Evolutionary conservation across 2,797 vertebrate species (phyloP), one percentile per base, ranked within the genome.

Genomic region (Mus spretus): DNA sequence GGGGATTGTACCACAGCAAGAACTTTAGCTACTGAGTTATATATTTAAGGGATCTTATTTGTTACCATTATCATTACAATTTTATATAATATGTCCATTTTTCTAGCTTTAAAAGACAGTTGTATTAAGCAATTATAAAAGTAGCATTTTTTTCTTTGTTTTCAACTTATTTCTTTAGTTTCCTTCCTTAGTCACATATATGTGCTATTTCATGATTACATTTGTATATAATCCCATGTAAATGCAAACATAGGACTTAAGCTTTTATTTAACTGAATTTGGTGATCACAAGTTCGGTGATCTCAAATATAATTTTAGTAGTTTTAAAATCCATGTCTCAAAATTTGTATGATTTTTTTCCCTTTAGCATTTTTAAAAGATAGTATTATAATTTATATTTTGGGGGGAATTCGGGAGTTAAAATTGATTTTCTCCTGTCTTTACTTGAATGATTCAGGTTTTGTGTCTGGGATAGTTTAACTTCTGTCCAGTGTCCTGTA

Each of bases 401-500:
- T 50, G 0, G 10, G 28, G 57, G 22, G 14, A 8, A 20, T 40
- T 74, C 67, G 12, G 2, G 40, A 70, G 20, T 86, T 91, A 31
- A 55, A 78, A 82, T 78, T 91, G 6, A 50, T 91, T 79, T 91
- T 80, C 20, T 81, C 50, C 59, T 31, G 2, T 74, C 63, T 89
- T 67, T 93, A 78, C 26, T 70, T 93, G 11, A 63, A 77, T 72
- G 67, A 40, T 82, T 91, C 50, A 84, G 50, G 26, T 78, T 95
- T 19, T 89, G 84, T 63, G 19, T 88, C 67, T 63, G 84, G 20
- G 19, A 57, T 90, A 94, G 96, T 91, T 75, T 47, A 89, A 93
- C 44, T 15, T 61, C 24, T 85, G 14, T 61, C 61, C 8, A 26
- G 31, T 78, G 6, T 85, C 24, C 44, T 89, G 0, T 72, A 11